Conservation (phyloP, 35 echinoderm and acorn worm species). For the Strongylocentrotus purpuratus region DNA sequence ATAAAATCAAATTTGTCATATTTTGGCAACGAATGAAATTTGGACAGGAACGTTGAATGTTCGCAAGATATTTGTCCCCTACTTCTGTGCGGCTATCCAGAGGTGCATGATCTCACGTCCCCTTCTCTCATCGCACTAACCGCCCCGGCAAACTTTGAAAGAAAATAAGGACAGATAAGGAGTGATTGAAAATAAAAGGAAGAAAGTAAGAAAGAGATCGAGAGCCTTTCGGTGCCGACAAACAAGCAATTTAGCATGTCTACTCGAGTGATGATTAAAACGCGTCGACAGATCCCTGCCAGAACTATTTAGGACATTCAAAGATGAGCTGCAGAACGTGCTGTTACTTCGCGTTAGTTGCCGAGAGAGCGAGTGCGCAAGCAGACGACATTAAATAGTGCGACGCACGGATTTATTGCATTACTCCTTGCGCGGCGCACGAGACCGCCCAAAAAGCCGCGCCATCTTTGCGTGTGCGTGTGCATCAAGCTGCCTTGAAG, state of each 20-base stretch:
- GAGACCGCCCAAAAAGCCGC: neutral
- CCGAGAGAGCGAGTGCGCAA: neutral
- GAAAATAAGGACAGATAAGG: neutral
- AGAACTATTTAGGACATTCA: neutral
- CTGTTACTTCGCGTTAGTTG: neutral
- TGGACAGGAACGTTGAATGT: too few relatives aligned
- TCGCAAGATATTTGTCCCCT: neutral
- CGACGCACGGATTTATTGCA: neutral
- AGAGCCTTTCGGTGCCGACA: constrained; percentile 9
- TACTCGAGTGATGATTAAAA: constrained; percentile 39
- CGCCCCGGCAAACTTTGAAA: neutral
- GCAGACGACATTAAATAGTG: neutral
- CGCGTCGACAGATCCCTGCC: constrained; percentile 28
- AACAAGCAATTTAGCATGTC: constrained; percentile 41
- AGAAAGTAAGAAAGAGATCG: neutral
- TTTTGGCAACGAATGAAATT: too few relatives aligned
- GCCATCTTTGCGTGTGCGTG: neutral
- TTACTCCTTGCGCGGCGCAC: too few relatives aligned
- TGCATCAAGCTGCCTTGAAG: neutral
- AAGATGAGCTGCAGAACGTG: neutral
- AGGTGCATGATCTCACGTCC: neutral
- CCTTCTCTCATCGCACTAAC: neutral
- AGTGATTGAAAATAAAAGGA: neutral
- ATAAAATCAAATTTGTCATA: too few relatives aligned
- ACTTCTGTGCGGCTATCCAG: neutral